Base-by-base conservation (phyloP, 2,888 invertebrate species). In the Crematogaster levior region DNA sequence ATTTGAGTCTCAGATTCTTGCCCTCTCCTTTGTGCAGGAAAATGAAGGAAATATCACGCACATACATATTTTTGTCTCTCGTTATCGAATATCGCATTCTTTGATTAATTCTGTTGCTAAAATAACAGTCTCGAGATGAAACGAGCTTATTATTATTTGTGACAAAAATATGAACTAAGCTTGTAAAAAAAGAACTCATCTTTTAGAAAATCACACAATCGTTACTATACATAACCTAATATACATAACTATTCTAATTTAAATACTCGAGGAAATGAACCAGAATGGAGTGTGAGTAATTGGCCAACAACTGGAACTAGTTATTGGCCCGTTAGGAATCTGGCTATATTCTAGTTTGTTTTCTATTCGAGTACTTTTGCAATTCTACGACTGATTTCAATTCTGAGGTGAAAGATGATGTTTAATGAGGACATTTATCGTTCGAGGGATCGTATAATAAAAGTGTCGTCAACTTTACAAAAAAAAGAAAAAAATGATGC, bases 1-100 rank as follows among this genome's bases (percentile, higher is more conserved):
- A 81, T 85, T 88, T 81, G 81, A 83, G 80, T 84, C 63, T 88
- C 83, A 86, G n/a, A 65, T 63, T 79, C 37, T 63, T 58, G 51
- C 53, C 63, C 43, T 68, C 81, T 81, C n/a, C 53, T 81, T 58
- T 37, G 21, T 61, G 46, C 68, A n/a, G 63, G 61, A 58, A 40
- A 66, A 84, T 74, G 60, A 85, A 84, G 81, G 61, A 61, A 75
- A 48, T 73, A 56, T 75, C 75, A 48, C 10, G 37, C 34, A 6
- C 12, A 61, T 48, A 51, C 63, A 24, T 48, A 21, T 30, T 30
- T 21, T 18, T 24, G 12, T 15, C 5, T 58, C 21, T 40, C n/a
- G 12, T 56, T 43, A 46, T 30, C 18, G 18, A 73, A 60, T 73
- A 21, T 30, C 30, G 10, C 3, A 53, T 53, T 21, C 30, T 51